These are phyloP conservation scores for Minunthozetes semirufus DNA, from an alignment of 2,888 invertebrate genomes.

Conservation along the genomic window DNA sequence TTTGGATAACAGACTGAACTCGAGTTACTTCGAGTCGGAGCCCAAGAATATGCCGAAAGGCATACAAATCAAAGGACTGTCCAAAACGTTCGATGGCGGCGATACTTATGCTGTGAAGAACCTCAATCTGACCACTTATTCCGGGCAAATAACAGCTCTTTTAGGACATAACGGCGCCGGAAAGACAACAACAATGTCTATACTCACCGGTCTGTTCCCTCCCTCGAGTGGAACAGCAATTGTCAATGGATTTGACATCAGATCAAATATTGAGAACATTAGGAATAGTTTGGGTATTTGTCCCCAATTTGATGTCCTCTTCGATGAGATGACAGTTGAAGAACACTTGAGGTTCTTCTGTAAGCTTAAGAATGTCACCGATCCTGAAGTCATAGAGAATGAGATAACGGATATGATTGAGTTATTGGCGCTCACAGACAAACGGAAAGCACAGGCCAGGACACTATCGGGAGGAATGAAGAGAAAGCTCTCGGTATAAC, in stretches of 20 bases:
- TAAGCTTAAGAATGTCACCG: slow-evolving; percentile 60
- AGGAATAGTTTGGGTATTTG: slow-evolving; percentile 56
- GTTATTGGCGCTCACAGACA: slow-evolving; percentile 61
- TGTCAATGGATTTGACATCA: slow-evolving; percentile 66
- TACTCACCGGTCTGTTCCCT: slow-evolving; percentile 57
- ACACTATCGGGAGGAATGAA: slow-evolving; percentile 72
- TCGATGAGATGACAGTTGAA: slow-evolving; percentile 69
- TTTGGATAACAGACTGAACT: not conserved
- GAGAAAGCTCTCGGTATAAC: slow-evolving; percentile 57
- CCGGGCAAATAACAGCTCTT: slow-evolving; percentile 75
- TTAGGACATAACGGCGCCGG: slow-evolving; percentile 84
- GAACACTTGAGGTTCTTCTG: slow-evolving; percentile 78
- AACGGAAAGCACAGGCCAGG: slow-evolving; percentile 55
- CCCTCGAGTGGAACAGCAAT: slow-evolving; percentile 64
- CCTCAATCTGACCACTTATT: slow-evolving; percentile 67
- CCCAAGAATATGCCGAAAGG: slow-evolving; percentile 52
- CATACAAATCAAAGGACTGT: slow-evolving; percentile 55
- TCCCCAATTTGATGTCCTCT: slow-evolving; percentile 71
- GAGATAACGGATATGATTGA: slow-evolving; percentile 52
- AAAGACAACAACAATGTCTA: slow-evolving; percentile 68
- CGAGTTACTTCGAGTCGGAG: slow-evolving; percentile 55
- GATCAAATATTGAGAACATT: slow-evolving; percentile 59
- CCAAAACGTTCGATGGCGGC: slow-evolving; percentile 52
- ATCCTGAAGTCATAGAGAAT: not conserved
- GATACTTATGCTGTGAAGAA: slow-evolving; percentile 56